phyloP scores from a whole-genome alignment of 2,888 invertebrate genomes.

The Pedicia rivosa region DNA sequence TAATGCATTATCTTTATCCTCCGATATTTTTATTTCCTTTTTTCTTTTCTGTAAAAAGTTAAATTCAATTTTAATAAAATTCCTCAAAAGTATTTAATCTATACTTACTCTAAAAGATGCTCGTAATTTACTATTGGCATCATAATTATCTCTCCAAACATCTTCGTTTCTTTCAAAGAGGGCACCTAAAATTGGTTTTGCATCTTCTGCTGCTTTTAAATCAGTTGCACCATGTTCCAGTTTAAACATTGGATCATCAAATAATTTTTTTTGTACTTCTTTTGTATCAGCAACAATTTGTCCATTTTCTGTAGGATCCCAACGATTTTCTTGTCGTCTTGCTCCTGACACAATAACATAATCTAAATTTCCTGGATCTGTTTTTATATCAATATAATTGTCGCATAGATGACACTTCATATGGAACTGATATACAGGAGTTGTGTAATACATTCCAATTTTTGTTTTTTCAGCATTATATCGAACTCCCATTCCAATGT shows the following conservation, averaged over 20 bases:
- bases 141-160: slow-evolving; percentile 84
- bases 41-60: slow-evolving; percentile 42
- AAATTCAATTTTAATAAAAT: background rate
- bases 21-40: slow-evolving; percentile 53
- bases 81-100: background rate
- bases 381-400: slow-evolving; percentile 95
- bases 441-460: slow-evolving; percentile 95
- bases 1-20: slow-evolving; percentile 50
- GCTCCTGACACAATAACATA: slow-evolving; percentile 93
- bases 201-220: slow-evolving; percentile 46
- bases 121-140: slow-evolving; percentile 72
- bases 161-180: slow-evolving; percentile 64
- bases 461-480: slow-evolving; percentile 91
- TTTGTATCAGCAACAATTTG: slow-evolving; percentile 88
- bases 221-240: slow-evolving; percentile 85
- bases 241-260: slow-evolving; percentile 96
- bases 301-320: slow-evolving; percentile 94
- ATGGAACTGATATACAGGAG: slow-evolving; percentile 92
- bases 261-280: slow-evolving; percentile 72
- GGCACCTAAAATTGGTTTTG: slow-evolving; percentile 55
- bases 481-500: slow-evolving; percentile 98
- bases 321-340: slow-evolving; percentile 89
- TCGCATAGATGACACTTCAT: slow-evolving; percentile 98
- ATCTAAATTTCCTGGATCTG: slow-evolving; percentile 95
- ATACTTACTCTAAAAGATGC: slow-evolving; percentile 66